These are phyloP conservation scores for Copidosoma aretas DNA, from an alignment of 2,888 invertebrate genomes.

Conservation along the genomic window DNA sequence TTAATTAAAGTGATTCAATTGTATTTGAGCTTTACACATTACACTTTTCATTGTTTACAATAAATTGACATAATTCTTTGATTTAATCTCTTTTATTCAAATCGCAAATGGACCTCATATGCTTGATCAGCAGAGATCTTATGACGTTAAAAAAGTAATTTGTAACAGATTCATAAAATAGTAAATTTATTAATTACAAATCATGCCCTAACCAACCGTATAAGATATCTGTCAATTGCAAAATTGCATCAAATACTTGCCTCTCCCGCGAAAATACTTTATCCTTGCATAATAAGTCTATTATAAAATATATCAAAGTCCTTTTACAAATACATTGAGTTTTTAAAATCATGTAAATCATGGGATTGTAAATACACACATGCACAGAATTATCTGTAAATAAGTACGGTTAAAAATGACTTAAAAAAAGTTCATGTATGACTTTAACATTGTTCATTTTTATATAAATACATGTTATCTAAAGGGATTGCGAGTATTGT, in stretches of 20 bases:
- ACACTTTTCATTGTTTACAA: constrained; percentile 2
- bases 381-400: constrained; percentile 38
- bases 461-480: constrained; percentile 47
- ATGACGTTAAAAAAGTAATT: constrained; percentile 19
- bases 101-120: neutral
- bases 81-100: neutral
- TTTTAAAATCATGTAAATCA: constrained; percentile 41
- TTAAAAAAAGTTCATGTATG: constrained; percentile 32
- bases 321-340: constrained; percentile 48
- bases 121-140: neutral
- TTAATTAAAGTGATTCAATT: constrained; percentile 7
- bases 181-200: constrained; percentile 53
- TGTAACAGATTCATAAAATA: constrained; percentile 46
- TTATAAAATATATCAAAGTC: constrained; percentile 46
- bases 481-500: constrained; percentile 56
- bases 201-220: constrained; percentile 50
- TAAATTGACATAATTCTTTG: constrained; percentile 9
- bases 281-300: constrained; percentile 45
- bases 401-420: constrained; percentile 43
- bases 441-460: constrained; percentile 39
- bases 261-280: constrained; percentile 37
- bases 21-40: neutral
- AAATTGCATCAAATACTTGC: constrained; percentile 47
- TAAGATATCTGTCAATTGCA: constrained; percentile 49
- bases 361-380: constrained; percentile 17